A percentile compares a stretch with the other conserved stretches of the same genome.
Evolutionary conservation across 2,888 invertebrate genomes (phyloP).

Genomic region (Eupeodes luniger): DNA sequence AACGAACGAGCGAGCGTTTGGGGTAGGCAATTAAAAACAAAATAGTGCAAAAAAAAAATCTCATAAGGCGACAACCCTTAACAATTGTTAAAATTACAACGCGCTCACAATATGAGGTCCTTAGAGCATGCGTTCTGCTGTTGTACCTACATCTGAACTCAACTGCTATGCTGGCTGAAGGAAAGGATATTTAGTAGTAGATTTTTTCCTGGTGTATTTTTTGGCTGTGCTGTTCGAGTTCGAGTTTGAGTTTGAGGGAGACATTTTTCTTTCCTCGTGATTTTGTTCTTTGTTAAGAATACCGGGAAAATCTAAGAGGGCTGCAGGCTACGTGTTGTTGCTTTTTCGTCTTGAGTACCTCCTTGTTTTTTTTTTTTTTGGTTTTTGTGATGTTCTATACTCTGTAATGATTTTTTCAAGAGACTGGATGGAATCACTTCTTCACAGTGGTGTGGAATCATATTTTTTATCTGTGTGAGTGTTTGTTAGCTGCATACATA

Average conservation of each 20-base stretch:
- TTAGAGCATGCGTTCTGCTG: slow-evolving; percentile 67
- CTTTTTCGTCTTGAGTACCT: slow-evolving; percentile 69
- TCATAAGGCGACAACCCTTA: slow-evolving; percentile 75
- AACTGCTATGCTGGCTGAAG: too few relatives aligned
- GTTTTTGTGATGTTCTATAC: slow-evolving; percentile 20
- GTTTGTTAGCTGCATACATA: slow-evolving; percentile 11
- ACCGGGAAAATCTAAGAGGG: slow-evolving; percentile 70
- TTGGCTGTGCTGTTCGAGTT: background rate
- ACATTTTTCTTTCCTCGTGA: slow-evolving; percentile 63
- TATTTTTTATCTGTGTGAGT: slow-evolving; percentile 56
- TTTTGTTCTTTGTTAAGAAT: slow-evolving; percentile 57
- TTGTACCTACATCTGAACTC: slow-evolving; percentile 33
- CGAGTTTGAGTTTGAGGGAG: slow-evolving; percentile 17
- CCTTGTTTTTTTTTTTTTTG: slow-evolving; percentile 41
- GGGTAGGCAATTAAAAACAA: slow-evolving; percentile 68
- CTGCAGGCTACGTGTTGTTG: slow-evolving; percentile 65
- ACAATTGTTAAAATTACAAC: slow-evolving; percentile 74
- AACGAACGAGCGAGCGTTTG: slow-evolving; percentile 13
- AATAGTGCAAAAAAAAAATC: slow-evolving; percentile 54
- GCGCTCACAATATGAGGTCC: slow-evolving; percentile 64
- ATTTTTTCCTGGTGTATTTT: slow-evolving; percentile 54
- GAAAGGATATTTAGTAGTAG: slow-evolving; percentile 64
- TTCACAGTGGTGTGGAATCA: slow-evolving; percentile 51
- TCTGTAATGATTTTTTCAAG: slow-evolving; percentile 51
- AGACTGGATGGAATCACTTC: slow-evolving; percentile 55